A percentile compares a stretch with the other conserved stretches of the same genome.
Evolutionary conservation across 2,113 vertebrate genomes (phyloP).

Genomic region (Gambusia holbrooki): DNA sequence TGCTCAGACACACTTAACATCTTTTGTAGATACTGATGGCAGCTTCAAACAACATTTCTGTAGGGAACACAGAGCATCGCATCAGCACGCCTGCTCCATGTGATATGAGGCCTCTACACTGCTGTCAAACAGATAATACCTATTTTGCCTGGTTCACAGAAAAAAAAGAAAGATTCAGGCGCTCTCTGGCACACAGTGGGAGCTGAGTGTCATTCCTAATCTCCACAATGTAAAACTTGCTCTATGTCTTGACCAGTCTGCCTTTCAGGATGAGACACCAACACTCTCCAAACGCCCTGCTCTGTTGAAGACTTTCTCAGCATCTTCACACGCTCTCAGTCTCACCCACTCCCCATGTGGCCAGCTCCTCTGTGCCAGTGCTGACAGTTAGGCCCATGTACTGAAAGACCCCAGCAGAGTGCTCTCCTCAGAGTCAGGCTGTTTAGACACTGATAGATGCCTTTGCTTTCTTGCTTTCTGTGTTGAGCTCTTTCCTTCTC

Average conservation of each 20-base stretch:
- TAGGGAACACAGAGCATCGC: conserved; percentile 12
- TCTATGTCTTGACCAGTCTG: conserved; percentile 49
- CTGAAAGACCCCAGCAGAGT: conserved; percentile 51
- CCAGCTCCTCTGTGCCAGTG: conserved; percentile 44
- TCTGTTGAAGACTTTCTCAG: conserved; percentile 59
- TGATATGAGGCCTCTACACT: conserved; percentile 6
- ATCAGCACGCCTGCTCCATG: conserved; percentile 3
- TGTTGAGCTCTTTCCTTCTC: conserved; percentile 29
- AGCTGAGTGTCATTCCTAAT: conserved; percentile 37
- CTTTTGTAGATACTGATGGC: conserved; percentile 13
- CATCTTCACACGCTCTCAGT: conserved; percentile 66
- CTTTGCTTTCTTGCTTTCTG: conserved; percentile 40
- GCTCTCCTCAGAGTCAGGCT: conserved; percentile 55
- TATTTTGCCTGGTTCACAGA: conserved; percentile 22
- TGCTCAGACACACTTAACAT: conserved; percentile 2
- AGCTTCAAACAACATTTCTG: conserved; percentile 29
- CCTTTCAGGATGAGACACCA: conserved; percentile 53
- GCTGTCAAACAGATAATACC: conserved; percentile 22
- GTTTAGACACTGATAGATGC: conserved; percentile 67
- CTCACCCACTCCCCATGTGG: conserved; percentile 70
- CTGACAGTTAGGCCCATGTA: conserved; percentile 54
- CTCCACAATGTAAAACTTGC: conserved; percentile 44
- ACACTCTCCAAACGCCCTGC: conserved; percentile 47
- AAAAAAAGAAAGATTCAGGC: conserved; percentile 13
- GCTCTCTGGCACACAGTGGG: conserved; percentile 20